Base-by-base conservation (phyloP, 2,888 invertebrate species). In the Caenorhabditis angaria region DNA sequence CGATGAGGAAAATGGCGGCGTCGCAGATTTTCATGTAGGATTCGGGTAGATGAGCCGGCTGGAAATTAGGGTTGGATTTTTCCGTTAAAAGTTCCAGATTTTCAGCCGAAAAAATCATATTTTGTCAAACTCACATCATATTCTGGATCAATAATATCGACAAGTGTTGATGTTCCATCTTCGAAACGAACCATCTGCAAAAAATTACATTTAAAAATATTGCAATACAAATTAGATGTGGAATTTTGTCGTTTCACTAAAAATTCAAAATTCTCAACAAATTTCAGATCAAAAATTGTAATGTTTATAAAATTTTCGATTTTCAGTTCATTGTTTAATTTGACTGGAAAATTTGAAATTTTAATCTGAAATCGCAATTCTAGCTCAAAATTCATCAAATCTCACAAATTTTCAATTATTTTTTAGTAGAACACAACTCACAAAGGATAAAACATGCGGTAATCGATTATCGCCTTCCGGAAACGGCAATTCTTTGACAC, bases 391-490 rank as follows among this genome's bases (percentile, higher is more conserved):
- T 48, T 48, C n/a, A 5, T 5, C 10, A 48, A 48, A 18, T 48
- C n/a, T 48, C 48, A 4, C 4, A 8, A 48, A 48, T 5, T 14
- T n/a, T 48, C 48, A 5, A 14, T 4, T 14, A 12, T 48, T 48
- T 48, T n/a, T n/a, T n/a, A n/a, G n/a, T n/a, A n/a, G n/a, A n/a
- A n/a, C n/a, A n/a, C n/a, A 22, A 54, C 54, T 32, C 48, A 68
- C 68, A 48, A 71, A 32, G 5, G 71, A 71, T 10, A 71, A 63
- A 28, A 71, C 55, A 22, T 71, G 65, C 10, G 71, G 71, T 0
- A 67, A 59, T 2, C 71, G 50, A 56, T 71, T 71, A 53, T 71
- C 71, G 0, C 67, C 71, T 35, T 64, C 71, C 14, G 71, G 64
- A 41, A 35, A 71, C 10, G 71, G 71, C 57, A 67, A 61, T 41